A percentile compares a stretch with the other conserved stretches of the same genome.
Conservation (phyloP, 2,113 vertebrate species). For the Lonchura striata region DNA sequence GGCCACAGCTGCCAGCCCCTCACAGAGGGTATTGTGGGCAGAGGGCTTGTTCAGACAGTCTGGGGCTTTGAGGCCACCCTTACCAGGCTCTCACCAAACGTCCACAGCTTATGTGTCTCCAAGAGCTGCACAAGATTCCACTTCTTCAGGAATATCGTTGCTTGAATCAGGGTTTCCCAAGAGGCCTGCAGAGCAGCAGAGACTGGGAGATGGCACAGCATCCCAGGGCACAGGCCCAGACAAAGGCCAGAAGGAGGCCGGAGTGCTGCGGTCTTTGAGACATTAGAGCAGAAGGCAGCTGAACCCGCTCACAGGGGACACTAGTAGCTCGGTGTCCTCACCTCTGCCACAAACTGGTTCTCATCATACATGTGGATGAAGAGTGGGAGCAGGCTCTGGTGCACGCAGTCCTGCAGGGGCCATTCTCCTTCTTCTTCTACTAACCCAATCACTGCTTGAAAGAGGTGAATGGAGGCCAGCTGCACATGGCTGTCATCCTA, state of each 20-base stretch:
- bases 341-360: not conserved
- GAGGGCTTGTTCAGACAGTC: not conserved
- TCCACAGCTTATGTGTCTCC: not conserved
- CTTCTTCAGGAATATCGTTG: not conserved
- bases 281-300: not conserved
- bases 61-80: not conserved
- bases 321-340: not conserved
- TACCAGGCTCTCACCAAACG: not conserved
- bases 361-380: not conserved
- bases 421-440: no score
- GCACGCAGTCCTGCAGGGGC: not conserved
- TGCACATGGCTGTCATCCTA: not conserved
- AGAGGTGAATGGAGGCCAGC: not conserved
- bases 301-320: accelerated
- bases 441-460: not conserved
- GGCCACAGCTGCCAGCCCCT: not conserved
- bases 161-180: not conserved
- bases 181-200: not conserved
- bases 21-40: not conserved
- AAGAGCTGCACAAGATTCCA: not conserved
- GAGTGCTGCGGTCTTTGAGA: not conserved
- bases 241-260: not conserved
- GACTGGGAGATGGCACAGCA: not conserved
- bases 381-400: not conserved
- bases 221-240: not conserved